Evolutionary conservation across 2,888 invertebrate species (phyloP), one percentile per base, ranked within the genome.

Genomic region (Thereva nobilitata): DNA sequence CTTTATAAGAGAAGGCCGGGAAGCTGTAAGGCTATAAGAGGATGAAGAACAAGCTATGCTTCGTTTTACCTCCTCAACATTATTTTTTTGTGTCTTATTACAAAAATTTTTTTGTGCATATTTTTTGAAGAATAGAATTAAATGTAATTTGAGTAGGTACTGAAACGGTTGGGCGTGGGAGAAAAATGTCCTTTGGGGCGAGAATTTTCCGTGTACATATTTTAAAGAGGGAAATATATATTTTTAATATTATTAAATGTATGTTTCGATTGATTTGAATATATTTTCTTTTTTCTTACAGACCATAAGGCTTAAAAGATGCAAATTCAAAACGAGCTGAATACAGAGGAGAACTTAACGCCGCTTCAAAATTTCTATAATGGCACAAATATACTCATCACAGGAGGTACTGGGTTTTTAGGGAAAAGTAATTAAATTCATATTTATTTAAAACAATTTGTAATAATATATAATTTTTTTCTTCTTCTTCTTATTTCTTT

Each of bases 341-440:
- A 37, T 7, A 12, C 12, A 8, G 72, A 74, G 45, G 72, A 73
- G 57, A 70, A 72, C 47, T 59, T 75, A 70, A 80, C 82, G 37
- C 75, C 80, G 5, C 73, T 86, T n/a, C 86, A 86, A 72, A 78
- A 81, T 71, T 87, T 87, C 76, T 86, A 85, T 69, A 74, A 82
- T 67, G 84, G 84, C 3, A 83, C 84, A 70, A 86, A 84, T 76
- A 73, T 87, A 0, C 77, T 87, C 5, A 84, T 87, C n/a, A 86
- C 87, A 41, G 87, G 87, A 59, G 85, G 83, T 3, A 86, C 86
- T 66, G 85, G 85, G 64, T 76, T 77, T 71, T 70, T 76, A 57
- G 77, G 77, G 59, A 76, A 77, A 72, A 75, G 76, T 76, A 71
- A 12, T 5, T 12, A 10, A 42, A 4, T 38, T 12, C 4, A 10